Percentiles rank a stretch among this genome's conserved stretches.
These are phyloP conservation scores for Nephrotoma appendiculata DNA, from an alignment of 2,888 invertebrate genomes.

Conservation along the genomic window DNA sequence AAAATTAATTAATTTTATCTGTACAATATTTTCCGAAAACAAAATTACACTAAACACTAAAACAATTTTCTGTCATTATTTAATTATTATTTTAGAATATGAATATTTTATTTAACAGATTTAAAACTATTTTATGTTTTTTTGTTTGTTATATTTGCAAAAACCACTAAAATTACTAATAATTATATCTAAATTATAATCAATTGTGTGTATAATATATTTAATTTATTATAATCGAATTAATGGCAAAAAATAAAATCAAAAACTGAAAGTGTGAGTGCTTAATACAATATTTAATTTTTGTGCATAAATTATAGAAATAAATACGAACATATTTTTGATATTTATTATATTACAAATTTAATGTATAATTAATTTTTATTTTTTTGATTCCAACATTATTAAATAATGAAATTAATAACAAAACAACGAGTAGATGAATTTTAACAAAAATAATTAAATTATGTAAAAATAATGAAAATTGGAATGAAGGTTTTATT, in stretches of 20 bases:
- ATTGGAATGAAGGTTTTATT: neutral
- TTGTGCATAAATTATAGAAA: neutral
- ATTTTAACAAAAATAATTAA: neutral
- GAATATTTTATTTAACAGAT: neutral
- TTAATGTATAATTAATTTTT: neutral
- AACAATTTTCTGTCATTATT: neutral
- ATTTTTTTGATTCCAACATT: neutral
- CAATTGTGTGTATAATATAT: neutral
- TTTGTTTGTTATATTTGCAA: neutral
- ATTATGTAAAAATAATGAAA: neutral
- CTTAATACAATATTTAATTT: neutral
- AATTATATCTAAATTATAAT: neutral
- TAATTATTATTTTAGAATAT: neutral
- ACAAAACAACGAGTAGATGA: neutral
- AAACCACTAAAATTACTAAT: neutral
- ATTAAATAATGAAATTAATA: neutral
- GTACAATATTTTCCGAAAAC: neutral
- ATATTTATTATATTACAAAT: neutral
- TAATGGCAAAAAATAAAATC: neutral
- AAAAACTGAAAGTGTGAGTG: neutral
- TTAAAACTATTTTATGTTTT: neutral
- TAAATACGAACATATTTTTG: neutral
- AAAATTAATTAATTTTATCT: neutral
- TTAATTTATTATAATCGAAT: neutral
- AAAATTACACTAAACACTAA: neutral